phyloP scores from a whole-genome alignment of 2,888 invertebrate species.

The Petrolisthes manimaculis region DNA sequence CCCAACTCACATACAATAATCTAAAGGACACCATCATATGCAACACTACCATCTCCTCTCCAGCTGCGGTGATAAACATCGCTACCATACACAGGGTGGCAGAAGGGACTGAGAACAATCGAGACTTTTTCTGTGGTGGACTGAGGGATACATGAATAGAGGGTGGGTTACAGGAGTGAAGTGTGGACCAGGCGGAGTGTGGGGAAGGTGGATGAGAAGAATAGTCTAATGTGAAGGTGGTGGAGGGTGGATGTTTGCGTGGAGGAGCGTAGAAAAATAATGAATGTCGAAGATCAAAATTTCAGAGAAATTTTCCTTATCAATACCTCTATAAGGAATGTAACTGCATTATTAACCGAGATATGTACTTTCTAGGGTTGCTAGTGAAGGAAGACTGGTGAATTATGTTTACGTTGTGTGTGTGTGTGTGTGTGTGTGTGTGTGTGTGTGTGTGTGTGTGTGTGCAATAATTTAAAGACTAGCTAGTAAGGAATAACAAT shows the following conservation, averaged over 20 bases:
- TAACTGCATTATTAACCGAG: no score
- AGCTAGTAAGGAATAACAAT: background rate
- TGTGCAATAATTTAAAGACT: background rate
- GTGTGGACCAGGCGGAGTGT: background rate
- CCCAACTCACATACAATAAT: no score
- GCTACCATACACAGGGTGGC: no score
- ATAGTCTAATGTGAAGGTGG: background rate
- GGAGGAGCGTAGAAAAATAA: no score
- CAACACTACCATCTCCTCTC: no score
- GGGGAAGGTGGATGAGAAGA: background rate
- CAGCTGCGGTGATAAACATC: no score
- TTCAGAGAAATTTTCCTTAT: no score
- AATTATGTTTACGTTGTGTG: background rate
- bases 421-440: constrained; percentile 9
- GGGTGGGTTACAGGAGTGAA: background rate
- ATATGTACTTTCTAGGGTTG: no score
- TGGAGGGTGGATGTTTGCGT: background rate
- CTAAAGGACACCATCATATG: no score
- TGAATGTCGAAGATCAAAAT: no score
- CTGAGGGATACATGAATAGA: background rate
- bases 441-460: constrained; percentile 7
- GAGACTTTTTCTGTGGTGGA: background rate
- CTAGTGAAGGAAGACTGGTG: no score
- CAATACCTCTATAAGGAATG: no score
- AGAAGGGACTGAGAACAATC: background rate